These are phyloP conservation scores for Drosophila bipectinata DNA, from an alignment of 1,140 invertebrate genomes.

Conservation along the genomic window DNA sequence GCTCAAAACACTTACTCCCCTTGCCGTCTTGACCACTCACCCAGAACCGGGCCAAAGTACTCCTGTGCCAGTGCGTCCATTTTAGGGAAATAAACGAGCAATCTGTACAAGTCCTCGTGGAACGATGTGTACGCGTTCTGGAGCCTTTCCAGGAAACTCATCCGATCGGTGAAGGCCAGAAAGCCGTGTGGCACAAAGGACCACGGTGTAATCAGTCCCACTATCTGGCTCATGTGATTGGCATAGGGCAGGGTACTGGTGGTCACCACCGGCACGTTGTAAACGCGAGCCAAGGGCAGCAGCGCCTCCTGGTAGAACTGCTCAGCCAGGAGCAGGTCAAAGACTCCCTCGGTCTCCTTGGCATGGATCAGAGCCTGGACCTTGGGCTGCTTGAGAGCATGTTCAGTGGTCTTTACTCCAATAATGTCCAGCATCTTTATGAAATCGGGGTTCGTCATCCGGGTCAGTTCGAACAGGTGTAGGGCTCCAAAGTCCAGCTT, in stretches of 20 bases:
- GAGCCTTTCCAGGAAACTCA: constrained; percentile 84
- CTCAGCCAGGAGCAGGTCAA: constrained; percentile 84
- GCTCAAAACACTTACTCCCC: not conserved
- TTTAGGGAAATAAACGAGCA: constrained; percentile 68
- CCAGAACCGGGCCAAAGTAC: constrained; percentile 74
- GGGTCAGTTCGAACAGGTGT: constrained; percentile 74
- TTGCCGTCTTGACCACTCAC: constrained; percentile 37
- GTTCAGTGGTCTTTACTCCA: constrained; percentile 71
- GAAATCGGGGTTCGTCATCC: constrained; percentile 67
- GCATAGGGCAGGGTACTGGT: constrained; percentile 73
- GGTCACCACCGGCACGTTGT: constrained; percentile 80
- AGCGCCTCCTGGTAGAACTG: constrained; percentile 83
- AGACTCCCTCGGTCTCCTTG: constrained; percentile 64
- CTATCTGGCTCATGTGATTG: constrained; percentile 79
- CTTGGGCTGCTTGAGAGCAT: constrained; percentile 73
- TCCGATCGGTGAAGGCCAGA: constrained; percentile 70
- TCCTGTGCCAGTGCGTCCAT: constrained; percentile 77
- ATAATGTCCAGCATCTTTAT: constrained; percentile 75
- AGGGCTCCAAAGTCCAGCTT: constrained; percentile 64
- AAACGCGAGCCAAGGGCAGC: constrained; percentile 77
- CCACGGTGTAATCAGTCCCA: constrained; percentile 77
- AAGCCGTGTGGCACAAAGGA: constrained; percentile 81
- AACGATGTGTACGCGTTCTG: constrained; percentile 58
- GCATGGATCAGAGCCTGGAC: constrained; percentile 82
- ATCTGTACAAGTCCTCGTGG: constrained; percentile 59